Conservation (phyloP, 2,888 invertebrate genomes). For the Syritta pipiens region DNA sequence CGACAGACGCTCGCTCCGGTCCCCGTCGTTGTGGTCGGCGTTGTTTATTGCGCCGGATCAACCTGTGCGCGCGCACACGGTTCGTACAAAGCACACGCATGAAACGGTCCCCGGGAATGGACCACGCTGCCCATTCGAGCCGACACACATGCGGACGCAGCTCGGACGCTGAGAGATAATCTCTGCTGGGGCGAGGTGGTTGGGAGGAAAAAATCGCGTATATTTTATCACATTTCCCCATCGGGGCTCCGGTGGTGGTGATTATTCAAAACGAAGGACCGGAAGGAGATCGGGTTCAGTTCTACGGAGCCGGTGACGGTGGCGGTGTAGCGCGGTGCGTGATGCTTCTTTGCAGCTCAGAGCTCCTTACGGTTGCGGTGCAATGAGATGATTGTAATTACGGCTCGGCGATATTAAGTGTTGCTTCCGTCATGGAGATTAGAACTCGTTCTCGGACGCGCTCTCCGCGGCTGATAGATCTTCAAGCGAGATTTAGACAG, state of each 20-base stretch:
- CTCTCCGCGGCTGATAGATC: conserved; percentile 50
- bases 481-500: conserved; percentile 65
- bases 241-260: conserved; percentile 65
- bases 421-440: conserved; percentile 67
- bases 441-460: conserved; percentile 44
- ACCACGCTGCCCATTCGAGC: conserved; percentile 29
- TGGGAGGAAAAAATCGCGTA: conserved; percentile 19
- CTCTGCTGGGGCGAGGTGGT: conserved; percentile 36
- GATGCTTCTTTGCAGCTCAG: conserved; percentile 18
- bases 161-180: conserved; percentile 38
- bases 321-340: conserved; percentile 33
- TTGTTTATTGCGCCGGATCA: conserved; percentile 64
- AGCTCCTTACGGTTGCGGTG: conserved; percentile 55
- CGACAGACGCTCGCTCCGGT: conserved; percentile 62
- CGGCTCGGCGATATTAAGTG: conserved; percentile 66
- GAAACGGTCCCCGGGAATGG: conserved; percentile 42
- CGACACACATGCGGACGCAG: conserved; percentile 20
- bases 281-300: conserved; percentile 63
- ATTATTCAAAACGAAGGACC: conserved; percentile 68
- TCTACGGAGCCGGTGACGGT: neutral
- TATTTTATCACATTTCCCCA: conserved; percentile 68
- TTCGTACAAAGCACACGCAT: conserved; percentile 66
- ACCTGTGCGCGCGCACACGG: conserved; percentile 36
- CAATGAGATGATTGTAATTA: conserved; percentile 68
- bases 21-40: conserved; percentile 24